Evolutionary conservation across 2,888 invertebrate genomes (phyloP), one percentile per base, ranked within the genome.

Genomic region (Nycteola revayana): DNA sequence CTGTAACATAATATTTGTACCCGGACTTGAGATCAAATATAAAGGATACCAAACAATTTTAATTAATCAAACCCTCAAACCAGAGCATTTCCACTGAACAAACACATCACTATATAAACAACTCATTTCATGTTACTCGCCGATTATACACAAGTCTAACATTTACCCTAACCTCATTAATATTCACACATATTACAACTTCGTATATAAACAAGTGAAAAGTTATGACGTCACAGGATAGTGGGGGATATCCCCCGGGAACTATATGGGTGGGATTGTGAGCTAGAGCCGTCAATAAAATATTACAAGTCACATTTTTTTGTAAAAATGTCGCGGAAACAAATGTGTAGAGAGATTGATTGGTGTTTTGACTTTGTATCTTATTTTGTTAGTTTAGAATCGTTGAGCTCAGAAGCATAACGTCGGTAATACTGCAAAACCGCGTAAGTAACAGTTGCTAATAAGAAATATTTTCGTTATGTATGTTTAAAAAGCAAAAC

Each of bases 161-260:
- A 21, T 21, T 21, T 21, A 8, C 18, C 18, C 7, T 3, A 20
- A 27, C 23, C 18, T 17, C n/a, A 37, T 37, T 37, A 50, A 33
- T 35, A 54, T 42, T 40, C 34, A 26, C 10, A 31, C 34, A 52
- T 36, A n/a, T 14, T 21, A 49, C 40, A 50, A 37, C 32, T 34
- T 37, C n/a, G n/a, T 23, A 35, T 10, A 35, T 10, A 46, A 25
- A 38, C 32, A 31, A 49, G 37, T 41, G 33, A 33, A 29, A 30
- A 48, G 39, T 39, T 32, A 41, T 24, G 46, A 50, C 35, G 33
- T 36, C 42, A 49, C 47, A 52, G 51, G 56, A 58, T 60, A 57
- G 63, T 56, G 45, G 43, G 42, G 44, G 48, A 54, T 42, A 34
- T 38, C 60, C 46, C 55, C 14, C 10, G 61, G 47, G 58, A 33